Base-by-base conservation (phyloP, 2,797 vertebrate genomes). In the Arvicola amphibius region DNA sequence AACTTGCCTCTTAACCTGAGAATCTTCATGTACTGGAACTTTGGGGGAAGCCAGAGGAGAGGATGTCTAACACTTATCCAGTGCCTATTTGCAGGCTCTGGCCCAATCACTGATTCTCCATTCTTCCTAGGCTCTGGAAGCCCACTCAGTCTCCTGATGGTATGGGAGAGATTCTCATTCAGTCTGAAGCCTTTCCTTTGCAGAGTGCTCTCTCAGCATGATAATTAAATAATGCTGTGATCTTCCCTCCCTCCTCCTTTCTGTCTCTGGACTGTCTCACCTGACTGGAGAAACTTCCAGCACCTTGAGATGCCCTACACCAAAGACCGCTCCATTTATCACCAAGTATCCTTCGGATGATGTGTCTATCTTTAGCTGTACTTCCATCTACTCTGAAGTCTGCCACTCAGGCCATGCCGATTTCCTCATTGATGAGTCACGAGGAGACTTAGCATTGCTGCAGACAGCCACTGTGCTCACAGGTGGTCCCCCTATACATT, bases 11-110 rank as follows among this genome's bases (percentile, higher is more conserved):
- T 16, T 14, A 17, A 40, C 3, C 48, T 34, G 32, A 23, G 34
- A 4, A 2, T 0, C 48, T 56, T 48, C 0, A 1, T 7, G 3
- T 0, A 0, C 16, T 13, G 34, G 10, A 27, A 12, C 51, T 40
- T 27, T n/a, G n/a, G 0, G 23, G 0, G 69, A 34, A 73, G 23
- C 6, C 7, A 0, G 0, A 8, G 56, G 37, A 83, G 51, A n/a
- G 0, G 9, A 29, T 8, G 0, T 0, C 63, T 19, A 9, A n/a
- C 14, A 2, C 3, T 17, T 2, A 2, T 0, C 17, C 0, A 10
- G 63, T 2, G 48, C 48, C 65, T 13, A 32, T 8, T 11, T 1
- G 37, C 2, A 19, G 43, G 48, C 69, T 46, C 1, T 5, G 19
- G 21, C 12, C 43, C 14, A 0, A 14, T n/a, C 65, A 11, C 21